phyloP scores from a whole-genome alignment of 2,797 vertebrate species.

The Uromys caudimaculatus region DNA sequence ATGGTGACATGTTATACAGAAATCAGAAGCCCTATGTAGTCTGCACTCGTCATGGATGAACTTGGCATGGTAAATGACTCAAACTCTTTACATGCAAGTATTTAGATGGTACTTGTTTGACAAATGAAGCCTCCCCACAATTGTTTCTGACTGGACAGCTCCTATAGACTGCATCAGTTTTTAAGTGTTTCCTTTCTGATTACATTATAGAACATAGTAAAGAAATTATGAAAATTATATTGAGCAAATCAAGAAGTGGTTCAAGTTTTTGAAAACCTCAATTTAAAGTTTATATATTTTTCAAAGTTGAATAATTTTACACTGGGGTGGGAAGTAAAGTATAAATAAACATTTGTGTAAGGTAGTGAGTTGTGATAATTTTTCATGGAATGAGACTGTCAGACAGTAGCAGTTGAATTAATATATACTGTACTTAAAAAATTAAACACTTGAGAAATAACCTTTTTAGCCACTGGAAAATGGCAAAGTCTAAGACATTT shows the following conservation, averaged over 20 bases:
- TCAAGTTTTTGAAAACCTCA: slow-evolving; percentile 50
- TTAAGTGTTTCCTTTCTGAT: slow-evolving; percentile 79
- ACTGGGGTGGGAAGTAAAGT: slow-evolving; percentile 36
- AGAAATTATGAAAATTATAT: slow-evolving; percentile 70
- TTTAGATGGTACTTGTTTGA: slow-evolving; percentile 74
- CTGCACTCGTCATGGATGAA: slow-evolving; percentile 53
- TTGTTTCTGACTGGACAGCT: slow-evolving; percentile 82
- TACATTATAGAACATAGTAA: slow-evolving; percentile 62
- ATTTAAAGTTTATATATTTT: slow-evolving; percentile 42
- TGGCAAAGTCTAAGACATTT: slow-evolving; percentile 83
- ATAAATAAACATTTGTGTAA: slow-evolving; percentile 65
- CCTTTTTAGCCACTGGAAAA: slow-evolving; percentile 87
- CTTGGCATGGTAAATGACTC: slow-evolving; percentile 62
- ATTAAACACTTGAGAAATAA: slow-evolving; percentile 88
- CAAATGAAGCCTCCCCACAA: slow-evolving; percentile 54
- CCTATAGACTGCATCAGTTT: slow-evolving; percentile 80
- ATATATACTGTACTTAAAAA: slow-evolving; percentile 77
- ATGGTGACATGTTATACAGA: slow-evolving; percentile 48
- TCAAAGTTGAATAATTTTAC: slow-evolving; percentile 67
- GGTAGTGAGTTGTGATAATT: slow-evolving; percentile 60
- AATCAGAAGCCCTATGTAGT: slow-evolving; percentile 54
- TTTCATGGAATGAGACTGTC: slow-evolving; percentile 69
- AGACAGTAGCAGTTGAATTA: slow-evolving; percentile 81
- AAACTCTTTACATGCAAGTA: slow-evolving; percentile 62
- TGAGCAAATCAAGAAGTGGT: slow-evolving; percentile 74